Evolutionary conservation across 2,888 invertebrate genomes (phyloP).

Genomic region (Lutraria lutraria): DNA sequence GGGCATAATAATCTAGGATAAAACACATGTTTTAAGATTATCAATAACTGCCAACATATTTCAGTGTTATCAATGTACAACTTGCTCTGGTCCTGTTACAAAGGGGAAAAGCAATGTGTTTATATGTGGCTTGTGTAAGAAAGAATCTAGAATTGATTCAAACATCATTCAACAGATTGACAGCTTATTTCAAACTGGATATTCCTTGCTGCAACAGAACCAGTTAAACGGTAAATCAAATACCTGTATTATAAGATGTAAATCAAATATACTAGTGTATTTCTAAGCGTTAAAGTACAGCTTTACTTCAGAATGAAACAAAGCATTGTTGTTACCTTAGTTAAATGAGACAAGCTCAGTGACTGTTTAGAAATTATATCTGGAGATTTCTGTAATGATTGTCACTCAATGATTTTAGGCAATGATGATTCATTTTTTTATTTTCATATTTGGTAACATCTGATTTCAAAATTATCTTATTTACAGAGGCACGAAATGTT

Average conservation of each 20-base stretch:
- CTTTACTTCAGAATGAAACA: too few species aligned
- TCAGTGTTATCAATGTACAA: constrained; percentile 50
- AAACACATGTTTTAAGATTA: too few species aligned
- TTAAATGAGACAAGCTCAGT: too few species aligned
- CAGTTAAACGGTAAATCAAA: constrained; percentile 70
- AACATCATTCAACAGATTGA: constrained; percentile 56
- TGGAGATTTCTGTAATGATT: too few species aligned
- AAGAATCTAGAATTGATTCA: background rate
- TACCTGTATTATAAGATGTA: background rate
- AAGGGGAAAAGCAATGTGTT: constrained; percentile 1
- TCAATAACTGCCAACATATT: background rate
- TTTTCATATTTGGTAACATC: too few species aligned
- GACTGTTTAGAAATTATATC: too few species aligned
- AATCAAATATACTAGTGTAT: too few species aligned
- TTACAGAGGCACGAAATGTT: constrained; percentile 86
- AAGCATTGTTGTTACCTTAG: too few species aligned
- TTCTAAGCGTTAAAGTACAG: too few species aligned
- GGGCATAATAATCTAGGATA: too few species aligned
- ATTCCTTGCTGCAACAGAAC: constrained; percentile 71
- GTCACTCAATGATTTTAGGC: too few species aligned
- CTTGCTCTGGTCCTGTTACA: constrained; percentile 54
- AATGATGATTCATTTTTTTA: too few species aligned
- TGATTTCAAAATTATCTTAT: background rate
- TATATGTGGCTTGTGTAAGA: constrained; percentile 40
- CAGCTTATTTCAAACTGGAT: constrained; percentile 74